Conservation (phyloP, 2,888 invertebrate genomes). For the Acronicta leporina region DNA sequence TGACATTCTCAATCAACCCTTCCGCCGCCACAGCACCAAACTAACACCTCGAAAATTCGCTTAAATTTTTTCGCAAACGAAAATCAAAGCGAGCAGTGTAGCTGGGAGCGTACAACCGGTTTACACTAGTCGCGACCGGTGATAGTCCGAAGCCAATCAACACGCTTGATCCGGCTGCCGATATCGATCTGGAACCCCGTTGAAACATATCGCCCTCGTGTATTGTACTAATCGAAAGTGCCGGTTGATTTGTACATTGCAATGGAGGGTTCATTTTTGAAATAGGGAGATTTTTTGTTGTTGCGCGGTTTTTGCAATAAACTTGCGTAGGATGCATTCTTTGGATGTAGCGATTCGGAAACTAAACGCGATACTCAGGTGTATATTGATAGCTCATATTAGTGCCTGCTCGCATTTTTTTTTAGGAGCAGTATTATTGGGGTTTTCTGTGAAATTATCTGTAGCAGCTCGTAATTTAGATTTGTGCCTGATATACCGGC, state of each 20-base stretch:
- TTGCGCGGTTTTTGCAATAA: constrained; percentile 26
- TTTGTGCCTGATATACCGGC: too few species aligned
- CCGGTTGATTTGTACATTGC: constrained; percentile 47
- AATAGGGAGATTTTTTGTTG: constrained; percentile 9
- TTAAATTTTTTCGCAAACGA: constrained; percentile 40
- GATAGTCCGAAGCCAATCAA: constrained; percentile 72
- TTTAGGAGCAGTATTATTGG: too few species aligned
- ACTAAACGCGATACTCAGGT: constrained; percentile 5
- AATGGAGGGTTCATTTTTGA: constrained; percentile 35
- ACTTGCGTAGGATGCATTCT: constrained; percentile 5
- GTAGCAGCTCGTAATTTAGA: too few species aligned
- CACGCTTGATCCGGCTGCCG: constrained; percentile 66
- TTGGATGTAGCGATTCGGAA: not conserved
- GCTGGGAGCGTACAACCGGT: constrained; percentile 48
- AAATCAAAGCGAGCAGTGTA: constrained; percentile 41
- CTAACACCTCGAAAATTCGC: constrained; percentile 25
- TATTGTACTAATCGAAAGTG: constrained; percentile 53
- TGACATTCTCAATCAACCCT: constrained; percentile 1
- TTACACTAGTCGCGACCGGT: constrained; percentile 54
- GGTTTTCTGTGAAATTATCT: too few species aligned
- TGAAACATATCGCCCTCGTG: constrained; percentile 44
- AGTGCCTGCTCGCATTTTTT: too few species aligned
- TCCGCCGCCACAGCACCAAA: constrained; percentile 8
- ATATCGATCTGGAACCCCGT: constrained; percentile 54
- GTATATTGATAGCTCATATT: not conserved